These are phyloP conservation scores for Poeciliopsis turrubarensis DNA, from an alignment of 2,113 vertebrate genomes.

Conservation along the genomic window DNA sequence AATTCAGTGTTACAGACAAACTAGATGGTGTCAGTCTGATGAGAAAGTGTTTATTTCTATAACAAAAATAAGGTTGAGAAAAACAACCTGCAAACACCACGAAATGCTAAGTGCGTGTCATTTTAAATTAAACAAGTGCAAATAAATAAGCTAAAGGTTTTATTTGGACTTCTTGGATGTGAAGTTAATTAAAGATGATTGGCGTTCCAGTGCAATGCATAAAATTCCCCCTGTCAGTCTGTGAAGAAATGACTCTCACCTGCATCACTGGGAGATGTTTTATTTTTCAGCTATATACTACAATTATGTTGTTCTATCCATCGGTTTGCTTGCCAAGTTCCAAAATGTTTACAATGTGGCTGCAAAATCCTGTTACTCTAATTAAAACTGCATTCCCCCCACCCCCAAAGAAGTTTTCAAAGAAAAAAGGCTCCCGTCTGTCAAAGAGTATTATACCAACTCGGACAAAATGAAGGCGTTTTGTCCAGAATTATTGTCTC, in stretches of 20 bases:
- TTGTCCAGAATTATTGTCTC: constrained; percentile 3
- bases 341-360: neutral
- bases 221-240: neutral
- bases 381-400: neutral
- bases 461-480: constrained; percentile 3
- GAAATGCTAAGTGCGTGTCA: neutral
- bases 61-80: neutral
- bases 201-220: neutral
- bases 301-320: neutral
- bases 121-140: neutral
- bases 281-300: neutral
- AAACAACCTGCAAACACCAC: neutral
- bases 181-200: neutral
- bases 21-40: neutral
- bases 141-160: neutral
- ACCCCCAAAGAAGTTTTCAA: neutral
- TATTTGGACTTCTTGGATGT: neutral
- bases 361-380: neutral
- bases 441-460: neutral
- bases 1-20: neutral
- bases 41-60: neutral
- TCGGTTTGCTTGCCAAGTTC: neutral
- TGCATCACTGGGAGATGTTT: neutral
- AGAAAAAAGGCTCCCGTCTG: neutral
- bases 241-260: neutral